phyloP scores from a whole-genome alignment of 2,113 vertebrate genomes.

The Ictalurus punctatus region DNA sequence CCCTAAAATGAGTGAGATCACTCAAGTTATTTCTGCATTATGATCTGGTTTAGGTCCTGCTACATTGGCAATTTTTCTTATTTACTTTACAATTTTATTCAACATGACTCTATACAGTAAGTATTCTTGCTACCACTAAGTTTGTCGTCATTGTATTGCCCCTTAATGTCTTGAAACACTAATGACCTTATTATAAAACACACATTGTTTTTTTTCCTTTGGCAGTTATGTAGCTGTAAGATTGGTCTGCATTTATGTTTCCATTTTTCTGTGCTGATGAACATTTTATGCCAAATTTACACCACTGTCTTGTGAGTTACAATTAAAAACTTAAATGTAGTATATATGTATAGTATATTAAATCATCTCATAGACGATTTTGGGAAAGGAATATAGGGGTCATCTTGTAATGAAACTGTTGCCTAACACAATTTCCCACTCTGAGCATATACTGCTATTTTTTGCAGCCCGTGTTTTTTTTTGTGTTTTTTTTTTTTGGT shows the following conservation, averaged over 20 bases:
- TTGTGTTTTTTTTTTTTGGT: not conserved
- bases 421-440: not conserved
- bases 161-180: constrained; percentile 29
- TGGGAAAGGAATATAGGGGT: not conserved
- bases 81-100: constrained; percentile 1
- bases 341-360: constrained; percentile 29
- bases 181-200: constrained; percentile 9
- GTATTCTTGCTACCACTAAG: constrained; percentile 28
- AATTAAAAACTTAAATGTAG: not conserved
- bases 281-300: constrained; percentile 40
- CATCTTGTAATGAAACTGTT: constrained; percentile 23
- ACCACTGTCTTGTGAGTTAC: constrained; percentile 34
- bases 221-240: constrained; percentile 33
- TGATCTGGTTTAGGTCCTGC: not conserved
- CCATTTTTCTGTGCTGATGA: constrained; percentile 28
- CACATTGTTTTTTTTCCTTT: not conserved
- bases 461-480: not conserved
- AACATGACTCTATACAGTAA: constrained; percentile 19
- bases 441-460: not conserved
- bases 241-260: constrained; percentile 23
- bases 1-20: not conserved
- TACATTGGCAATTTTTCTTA: constrained; percentile 13
- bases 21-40: not conserved
- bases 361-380: not conserved
- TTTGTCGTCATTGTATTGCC: not conserved